phyloP scores from a whole-genome alignment of 2,888 invertebrate genomes.

The Sicus ferrugineus region DNA sequence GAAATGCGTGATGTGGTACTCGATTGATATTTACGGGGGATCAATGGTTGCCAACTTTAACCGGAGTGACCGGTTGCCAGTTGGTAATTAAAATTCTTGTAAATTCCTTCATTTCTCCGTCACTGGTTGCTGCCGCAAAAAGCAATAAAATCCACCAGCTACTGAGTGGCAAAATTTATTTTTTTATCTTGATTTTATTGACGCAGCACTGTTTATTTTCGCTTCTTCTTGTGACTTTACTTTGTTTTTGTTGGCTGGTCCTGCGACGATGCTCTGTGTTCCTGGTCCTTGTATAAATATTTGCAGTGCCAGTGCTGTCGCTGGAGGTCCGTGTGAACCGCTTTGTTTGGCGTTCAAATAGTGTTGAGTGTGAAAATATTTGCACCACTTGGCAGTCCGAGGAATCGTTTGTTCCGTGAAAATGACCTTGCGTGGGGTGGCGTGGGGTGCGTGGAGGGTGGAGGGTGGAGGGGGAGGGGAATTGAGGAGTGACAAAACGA shows the following conservation, averaged over 20 bases:
- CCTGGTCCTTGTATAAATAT: constrained; percentile 8
- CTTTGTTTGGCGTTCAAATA: constrained; percentile 5
- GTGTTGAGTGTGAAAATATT: constrained; percentile 27
- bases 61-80: not conserved
- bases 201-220: constrained; percentile 16
- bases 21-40: too few species aligned
- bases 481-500: not conserved
- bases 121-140: not conserved
- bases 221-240: constrained; percentile 21
- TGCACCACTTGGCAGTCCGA: constrained; percentile 26
- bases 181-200: constrained; percentile 26
- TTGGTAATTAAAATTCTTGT: not conserved
- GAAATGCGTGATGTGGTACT: too few species aligned
- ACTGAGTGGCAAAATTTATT: constrained; percentile 26
- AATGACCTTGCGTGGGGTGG: constrained; percentile 42
- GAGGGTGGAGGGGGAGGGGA: not conserved
- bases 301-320: not conserved
- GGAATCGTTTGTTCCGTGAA: constrained; percentile 33
- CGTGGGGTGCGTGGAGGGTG: not conserved
- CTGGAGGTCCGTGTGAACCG: constrained; percentile 3
- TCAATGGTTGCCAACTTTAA: too few species aligned
- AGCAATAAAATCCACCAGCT: not conserved
- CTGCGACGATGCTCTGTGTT: not conserved
- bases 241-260: constrained; percentile 1
- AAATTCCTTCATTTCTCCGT: not conserved